A percentile compares a stretch with the other conserved stretches of the same genome.
phyloP scores from a whole-genome alignment of 2,888 invertebrate species.

The Agapostemon virescens region DNA sequence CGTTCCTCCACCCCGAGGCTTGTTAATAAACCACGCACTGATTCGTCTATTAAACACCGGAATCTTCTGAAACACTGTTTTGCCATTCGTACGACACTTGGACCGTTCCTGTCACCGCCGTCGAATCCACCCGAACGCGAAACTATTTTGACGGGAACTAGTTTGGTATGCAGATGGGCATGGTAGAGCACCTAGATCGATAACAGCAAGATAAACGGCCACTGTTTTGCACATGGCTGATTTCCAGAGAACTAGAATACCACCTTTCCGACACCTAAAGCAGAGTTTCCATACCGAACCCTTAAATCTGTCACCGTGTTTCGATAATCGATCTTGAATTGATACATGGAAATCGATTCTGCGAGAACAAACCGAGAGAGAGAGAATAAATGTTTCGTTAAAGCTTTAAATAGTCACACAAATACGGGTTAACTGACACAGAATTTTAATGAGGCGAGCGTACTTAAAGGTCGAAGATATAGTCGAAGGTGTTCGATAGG shows the following conservation, averaged over 20 bases:
- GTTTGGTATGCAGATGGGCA: not conserved
- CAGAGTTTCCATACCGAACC: not conserved
- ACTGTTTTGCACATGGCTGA: not conserved
- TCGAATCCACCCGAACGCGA: not conserved
- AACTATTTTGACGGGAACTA: not conserved
- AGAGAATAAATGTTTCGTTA: not conserved
- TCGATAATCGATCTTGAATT: conserved; percentile 5
- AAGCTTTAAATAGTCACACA: not conserved
- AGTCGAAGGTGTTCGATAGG: not conserved
- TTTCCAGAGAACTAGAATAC: not conserved
- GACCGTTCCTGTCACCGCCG: not conserved
- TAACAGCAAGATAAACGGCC: not conserved
- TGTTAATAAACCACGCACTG: conserved; percentile 13
- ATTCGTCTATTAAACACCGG: not conserved
- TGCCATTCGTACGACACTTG: not conserved
- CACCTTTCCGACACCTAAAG: not conserved
- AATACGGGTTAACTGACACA: not conserved
- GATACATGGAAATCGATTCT: not conserved
- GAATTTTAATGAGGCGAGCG: not conserved
- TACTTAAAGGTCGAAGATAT: not conserved
- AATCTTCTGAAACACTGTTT: not conserved
- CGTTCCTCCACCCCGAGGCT: conserved; percentile 4
- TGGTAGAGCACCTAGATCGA: not conserved
- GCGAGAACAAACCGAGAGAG: not conserved
- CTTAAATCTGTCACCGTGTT: not conserved